A percentile compares a stretch with the other conserved stretches of the same genome.
Evolutionary conservation across 2,888 invertebrate genomes (phyloP).

Genomic region (Andrena chrysosceles): DNA sequence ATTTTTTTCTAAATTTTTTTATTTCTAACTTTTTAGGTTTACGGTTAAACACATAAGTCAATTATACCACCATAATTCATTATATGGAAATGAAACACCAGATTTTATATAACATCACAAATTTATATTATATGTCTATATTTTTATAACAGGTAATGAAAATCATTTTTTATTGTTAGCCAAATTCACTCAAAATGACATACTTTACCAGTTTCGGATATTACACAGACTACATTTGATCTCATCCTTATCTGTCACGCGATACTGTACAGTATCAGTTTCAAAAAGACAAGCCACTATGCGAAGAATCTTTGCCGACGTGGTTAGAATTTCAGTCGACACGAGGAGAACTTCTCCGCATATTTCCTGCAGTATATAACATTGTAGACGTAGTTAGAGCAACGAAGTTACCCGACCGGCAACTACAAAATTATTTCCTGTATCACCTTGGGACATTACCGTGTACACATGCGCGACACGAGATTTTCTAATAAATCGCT

Average conservation of each 20-base stretch:
- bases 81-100: too few relatives aligned
- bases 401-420: constrained; percentile 39
- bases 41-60: too few relatives aligned
- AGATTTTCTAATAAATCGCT: constrained; percentile 25
- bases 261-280: constrained; percentile 2
- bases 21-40: too few relatives aligned
- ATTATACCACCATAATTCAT: too few relatives aligned
- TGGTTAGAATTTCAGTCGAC: constrained; percentile 31
- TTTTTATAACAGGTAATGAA: too few relatives aligned
- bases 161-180: too few relatives aligned
- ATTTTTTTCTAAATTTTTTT: too few relatives aligned
- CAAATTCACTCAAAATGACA: too few relatives aligned
- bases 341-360: constrained; percentile 20
- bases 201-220: not conserved
- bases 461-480: not conserved
- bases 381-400: constrained; percentile 30
- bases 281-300: not conserved
- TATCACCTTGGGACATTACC: constrained; percentile 28
- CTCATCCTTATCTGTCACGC: not conserved
- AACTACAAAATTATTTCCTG: constrained; percentile 48
- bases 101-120: too few relatives aligned
- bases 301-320: constrained; percentile 4
- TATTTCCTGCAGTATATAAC: constrained; percentile 31
- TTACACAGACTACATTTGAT: constrained; percentile 8
- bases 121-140: too few relatives aligned